Conservation (phyloP, 2,888 invertebrate genomes). For the Trypoxylon attenuatum region DNA sequence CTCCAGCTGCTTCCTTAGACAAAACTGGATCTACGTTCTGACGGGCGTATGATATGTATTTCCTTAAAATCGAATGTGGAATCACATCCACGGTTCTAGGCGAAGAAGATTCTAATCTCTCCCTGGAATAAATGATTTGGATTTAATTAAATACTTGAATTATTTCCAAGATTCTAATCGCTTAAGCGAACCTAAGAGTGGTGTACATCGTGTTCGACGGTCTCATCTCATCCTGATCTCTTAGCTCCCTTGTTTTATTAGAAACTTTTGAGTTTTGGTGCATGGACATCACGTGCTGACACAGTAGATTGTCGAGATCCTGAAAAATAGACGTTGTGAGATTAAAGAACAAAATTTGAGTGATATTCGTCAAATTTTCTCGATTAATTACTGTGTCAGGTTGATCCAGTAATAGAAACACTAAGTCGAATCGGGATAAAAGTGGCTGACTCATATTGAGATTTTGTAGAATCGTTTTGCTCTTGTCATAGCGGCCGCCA, state of each 20-base stretch:
- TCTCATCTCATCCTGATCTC: too few relatives aligned
- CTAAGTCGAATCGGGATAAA: constrained; percentile 93
- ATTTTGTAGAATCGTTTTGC: constrained; percentile 92
- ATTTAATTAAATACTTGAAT: too few relatives aligned
- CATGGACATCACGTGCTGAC: constrained; percentile 88
- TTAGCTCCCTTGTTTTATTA: constrained; percentile 12
- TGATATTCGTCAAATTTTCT: neutral
- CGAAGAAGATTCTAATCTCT: constrained; percentile 43
- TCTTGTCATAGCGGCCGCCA: constrained; percentile 90
- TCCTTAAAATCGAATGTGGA: constrained; percentile 86
- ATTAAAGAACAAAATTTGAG: neutral
- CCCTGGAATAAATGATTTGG: constrained; percentile 36
- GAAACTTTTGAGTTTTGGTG: constrained; percentile 77
- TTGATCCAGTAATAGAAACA: constrained; percentile 91
- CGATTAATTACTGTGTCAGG: constrained; percentile 82
- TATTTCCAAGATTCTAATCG: too few relatives aligned
- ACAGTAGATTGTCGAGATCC: constrained; percentile 85
- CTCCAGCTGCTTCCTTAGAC: constrained; percentile 81
- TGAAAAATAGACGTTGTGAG: constrained; percentile 64
- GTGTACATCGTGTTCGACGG: too few relatives aligned
- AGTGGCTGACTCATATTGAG: constrained; percentile 89
- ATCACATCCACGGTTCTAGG: constrained; percentile 78
- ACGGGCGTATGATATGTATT: constrained; percentile 93
- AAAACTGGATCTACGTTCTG: constrained; percentile 90
- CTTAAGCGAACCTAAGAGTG: too few relatives aligned